Evolutionary conservation across 2,888 invertebrate species (phyloP), one percentile per base, ranked within the genome.

Genomic region (Polietes domitor): DNA sequence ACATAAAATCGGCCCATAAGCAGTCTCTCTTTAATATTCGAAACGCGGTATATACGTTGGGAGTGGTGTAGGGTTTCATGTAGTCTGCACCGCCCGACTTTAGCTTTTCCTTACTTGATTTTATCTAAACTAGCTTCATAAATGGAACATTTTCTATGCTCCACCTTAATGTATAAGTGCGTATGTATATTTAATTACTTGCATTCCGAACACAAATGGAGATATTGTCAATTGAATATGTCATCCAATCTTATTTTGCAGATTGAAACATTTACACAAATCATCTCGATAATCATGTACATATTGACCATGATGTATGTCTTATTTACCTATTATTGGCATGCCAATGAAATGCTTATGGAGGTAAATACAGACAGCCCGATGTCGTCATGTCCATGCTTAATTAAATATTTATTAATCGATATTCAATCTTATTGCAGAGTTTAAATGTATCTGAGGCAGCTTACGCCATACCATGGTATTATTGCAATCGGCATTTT

Each of bases 301-400:
- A 88, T 89, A n/a, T 58, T 88, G 19, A 91, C 91, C 43, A 89
- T 90, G 89, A 83, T 91, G 37, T 91, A 90, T 83, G 88, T 91
- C 0, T 86, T 91, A 0, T 92, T 88, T 81, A 90, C 89, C n/a
- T 90, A 89, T 43, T 92, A 92, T 82, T 91, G 90, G 88, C 87
- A 89, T 37, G 91, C 91, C 75, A 91, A 92, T 86, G 91, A 92
- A 75, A 82, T 92, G 78, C 81, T 89, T 6, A 85, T 88, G 72
- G 89, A 90, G 89, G 92, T 91, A 80, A 82, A 83, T 85, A 77
- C 53, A 68, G 73, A 77, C 12, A n/a, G 73, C 61, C 68, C 75
- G 77, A 85, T n/a, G n/a, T n/a, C n/a, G 68, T 55, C 58, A 32
- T 74, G 43, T 58, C 63, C 80, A 58, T 71, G 37, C 43, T 77